These are phyloP conservation scores for Luperina nickerlii DNA, from an alignment of 2,888 invertebrate species.

Conservation along the genomic window DNA sequence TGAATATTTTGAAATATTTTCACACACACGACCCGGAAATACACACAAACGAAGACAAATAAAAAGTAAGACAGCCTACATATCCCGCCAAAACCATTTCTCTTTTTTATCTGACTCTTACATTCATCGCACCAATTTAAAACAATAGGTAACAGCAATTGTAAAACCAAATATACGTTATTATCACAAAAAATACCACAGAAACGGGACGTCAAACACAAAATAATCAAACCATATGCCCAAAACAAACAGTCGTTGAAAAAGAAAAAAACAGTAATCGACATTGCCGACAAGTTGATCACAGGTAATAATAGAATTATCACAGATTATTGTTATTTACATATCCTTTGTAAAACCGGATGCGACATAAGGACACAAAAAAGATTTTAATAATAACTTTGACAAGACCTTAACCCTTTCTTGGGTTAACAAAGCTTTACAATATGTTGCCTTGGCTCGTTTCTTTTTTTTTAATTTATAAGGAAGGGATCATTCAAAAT, in stretches of 20 bases:
- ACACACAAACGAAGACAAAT: constrained; percentile 14
- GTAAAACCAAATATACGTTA: constrained; percentile 60
- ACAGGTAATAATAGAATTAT: constrained; percentile 89
- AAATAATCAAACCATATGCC: constrained; percentile 81
- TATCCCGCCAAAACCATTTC: constrained; percentile 45
- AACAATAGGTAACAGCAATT: not conserved
- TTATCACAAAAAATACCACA: constrained; percentile 69
- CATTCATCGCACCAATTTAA: constrained; percentile 17
- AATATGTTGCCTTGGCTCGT: constrained; percentile 87
- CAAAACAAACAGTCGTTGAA: constrained; percentile 84
- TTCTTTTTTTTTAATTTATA: constrained; percentile 78
- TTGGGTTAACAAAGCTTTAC: constrained; percentile 87
- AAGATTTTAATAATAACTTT: constrained; percentile 89
- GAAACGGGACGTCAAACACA: constrained; percentile 68
- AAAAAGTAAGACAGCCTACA: constrained; percentile 15
- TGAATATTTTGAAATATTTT: constrained; percentile 19
- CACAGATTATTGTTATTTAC: constrained; percentile 89
- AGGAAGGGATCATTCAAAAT: constrained; percentile 88
- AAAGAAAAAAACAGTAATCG: constrained; percentile 71
- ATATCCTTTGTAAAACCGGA: constrained; percentile 88
- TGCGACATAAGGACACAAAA: constrained; percentile 89
- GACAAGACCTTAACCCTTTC: constrained; percentile 88
- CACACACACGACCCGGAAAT: constrained; percentile 26
- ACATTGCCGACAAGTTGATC: constrained; percentile 87
- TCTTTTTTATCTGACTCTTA: not conserved